Percentiles rank a stretch among this genome's conserved stretches.
phyloP scores from a whole-genome alignment of 2,888 invertebrate species.

The Quadriops clusia region DNA sequence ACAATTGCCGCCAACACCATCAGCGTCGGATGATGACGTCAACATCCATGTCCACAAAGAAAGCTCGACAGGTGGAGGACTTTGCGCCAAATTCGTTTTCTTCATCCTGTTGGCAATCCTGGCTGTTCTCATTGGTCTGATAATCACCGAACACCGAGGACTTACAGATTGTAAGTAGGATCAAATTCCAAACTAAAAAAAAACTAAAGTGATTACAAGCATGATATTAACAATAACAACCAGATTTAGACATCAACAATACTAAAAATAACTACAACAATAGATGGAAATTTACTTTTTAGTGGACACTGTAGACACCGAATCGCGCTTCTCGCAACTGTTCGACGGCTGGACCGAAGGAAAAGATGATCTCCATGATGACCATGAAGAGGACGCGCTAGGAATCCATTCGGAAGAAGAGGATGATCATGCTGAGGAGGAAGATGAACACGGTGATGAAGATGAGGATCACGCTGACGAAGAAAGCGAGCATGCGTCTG shows the following conservation, averaged over 20 bases:
- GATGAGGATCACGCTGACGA: slow-evolving; percentile 22
- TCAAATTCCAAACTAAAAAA: not conserved
- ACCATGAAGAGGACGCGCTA: slow-evolving; percentile 23
- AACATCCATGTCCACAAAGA: slow-evolving; percentile 70
- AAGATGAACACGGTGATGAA: slow-evolving; percentile 17
- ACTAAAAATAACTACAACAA: too few species aligned
- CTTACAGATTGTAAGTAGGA: slow-evolving; percentile 58
- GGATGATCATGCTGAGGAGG: slow-evolving; percentile 25
- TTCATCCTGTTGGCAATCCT: slow-evolving; percentile 62
- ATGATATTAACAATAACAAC: too few species aligned
- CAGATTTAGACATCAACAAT: too few species aligned
- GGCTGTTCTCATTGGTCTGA: slow-evolving; percentile 60
- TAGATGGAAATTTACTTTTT: slow-evolving; percentile 11
- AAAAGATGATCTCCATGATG: slow-evolving; percentile 29
- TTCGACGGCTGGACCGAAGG: slow-evolving; percentile 72
- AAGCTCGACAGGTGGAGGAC: slow-evolving; percentile 66
- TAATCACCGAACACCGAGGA: slow-evolving; percentile 69
- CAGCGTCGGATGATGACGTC: slow-evolving; percentile 45
- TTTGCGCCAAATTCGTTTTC: slow-evolving; percentile 75
- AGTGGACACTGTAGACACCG: slow-evolving; percentile 49
- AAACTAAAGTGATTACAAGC: too few species aligned
- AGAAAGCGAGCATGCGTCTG: slow-evolving; percentile 17
- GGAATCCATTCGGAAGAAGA: slow-evolving; percentile 35
- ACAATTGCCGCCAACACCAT: slow-evolving; percentile 27
- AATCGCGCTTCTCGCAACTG: slow-evolving; percentile 61